Evolutionary conservation across 2,797 vertebrate genomes (phyloP), one percentile per base, ranked within the genome.

Genomic region (Phoeniculus purpureus): DNA sequence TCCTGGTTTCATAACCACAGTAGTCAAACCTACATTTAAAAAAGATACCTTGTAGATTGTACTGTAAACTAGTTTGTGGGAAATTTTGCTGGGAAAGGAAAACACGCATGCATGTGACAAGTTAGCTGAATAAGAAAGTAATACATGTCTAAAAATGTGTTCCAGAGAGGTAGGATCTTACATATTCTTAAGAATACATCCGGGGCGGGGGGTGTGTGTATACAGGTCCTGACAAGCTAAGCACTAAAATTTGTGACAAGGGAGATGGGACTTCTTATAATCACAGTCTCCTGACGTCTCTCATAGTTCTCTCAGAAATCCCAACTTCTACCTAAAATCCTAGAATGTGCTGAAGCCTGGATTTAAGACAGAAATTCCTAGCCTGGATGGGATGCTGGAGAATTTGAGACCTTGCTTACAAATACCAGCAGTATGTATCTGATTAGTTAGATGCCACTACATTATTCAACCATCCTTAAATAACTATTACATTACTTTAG

Each of bases 391-490:
- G 56, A 85, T 65, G 58, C 26, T 77, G 55, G 52, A 81, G 59
- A 71, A 56, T 31, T 37, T 72, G 72, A 87, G 93, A 59, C 45
- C 62, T 82, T 62, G 75, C 65, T 91, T 74, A 65, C 65, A 82
- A 56, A 37, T 18, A 60, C 6, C 81, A 80, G 45, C 40, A 82
- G 26, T 1, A 70, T 47, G 23, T 32, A 60, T 27, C 77, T 65
- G 89, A 74, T 82, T 75, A 47, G 20, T 40, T 64, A 66, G 65
- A 73, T 66, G 56, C 47, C 84, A 75, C 65, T 45, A 34, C 1
- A 4, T 60, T 87, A 91, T 93, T 85, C 86, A 89, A 7, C 20
- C 40, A 34, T 18, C 81, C 52, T 54, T 64, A 94, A 96, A 96
- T 94, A 95, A 78, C 86, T 66, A 43, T 80, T 78, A 75, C 70